Conservation (phyloP, 1,140 invertebrate species). For the Psilanteris sp. region DNA sequence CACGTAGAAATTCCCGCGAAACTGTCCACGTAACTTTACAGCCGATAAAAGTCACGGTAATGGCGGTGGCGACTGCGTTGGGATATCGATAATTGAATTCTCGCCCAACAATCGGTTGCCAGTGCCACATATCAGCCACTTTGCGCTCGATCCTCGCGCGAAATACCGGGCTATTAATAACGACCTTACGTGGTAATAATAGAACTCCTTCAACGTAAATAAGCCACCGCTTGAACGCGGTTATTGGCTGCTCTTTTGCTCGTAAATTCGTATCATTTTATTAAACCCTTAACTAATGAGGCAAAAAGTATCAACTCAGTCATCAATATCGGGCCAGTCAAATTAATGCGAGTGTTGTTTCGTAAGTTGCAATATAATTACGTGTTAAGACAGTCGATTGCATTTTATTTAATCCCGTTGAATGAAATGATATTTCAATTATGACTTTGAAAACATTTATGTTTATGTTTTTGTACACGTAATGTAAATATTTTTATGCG, state of each 20-base stretch:
- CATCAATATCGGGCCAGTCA: no score
- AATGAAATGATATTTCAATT: no score
- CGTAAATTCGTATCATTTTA: slow-evolving; percentile 31
- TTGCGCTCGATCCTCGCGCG: slow-evolving; percentile 26
- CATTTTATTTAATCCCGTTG: no score
- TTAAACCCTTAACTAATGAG: slow-evolving; percentile 22
- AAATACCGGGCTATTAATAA: slow-evolving; percentile 49
- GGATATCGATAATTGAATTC: slow-evolving; percentile 65
- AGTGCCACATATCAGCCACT: slow-evolving; percentile 56
- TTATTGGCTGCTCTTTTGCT: slow-evolving; percentile 1
- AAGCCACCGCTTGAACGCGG: slow-evolving; percentile 9
- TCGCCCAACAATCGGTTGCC: slow-evolving; percentile 57
- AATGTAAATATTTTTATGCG: no score
- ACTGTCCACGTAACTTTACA: slow-evolving; percentile 61
- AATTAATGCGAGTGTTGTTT: no score
- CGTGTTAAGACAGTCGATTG: no score
- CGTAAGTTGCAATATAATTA: no score
- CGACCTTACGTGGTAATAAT: slow-evolving; percentile 39
- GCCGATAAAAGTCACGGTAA: slow-evolving; percentile 62
- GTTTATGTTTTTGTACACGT: no score
- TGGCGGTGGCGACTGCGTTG: slow-evolving; percentile 58
- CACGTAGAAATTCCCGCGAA: slow-evolving; percentile 32
- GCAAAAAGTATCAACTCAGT: no score
- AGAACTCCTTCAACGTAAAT: slow-evolving; percentile 37
- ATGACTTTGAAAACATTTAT: no score